A percentile compares a stretch with the other conserved stretches of the same genome.
phyloP scores from a whole-genome alignment of 2,797 vertebrate genomes.

The Chrysocyon brachyurus region DNA sequence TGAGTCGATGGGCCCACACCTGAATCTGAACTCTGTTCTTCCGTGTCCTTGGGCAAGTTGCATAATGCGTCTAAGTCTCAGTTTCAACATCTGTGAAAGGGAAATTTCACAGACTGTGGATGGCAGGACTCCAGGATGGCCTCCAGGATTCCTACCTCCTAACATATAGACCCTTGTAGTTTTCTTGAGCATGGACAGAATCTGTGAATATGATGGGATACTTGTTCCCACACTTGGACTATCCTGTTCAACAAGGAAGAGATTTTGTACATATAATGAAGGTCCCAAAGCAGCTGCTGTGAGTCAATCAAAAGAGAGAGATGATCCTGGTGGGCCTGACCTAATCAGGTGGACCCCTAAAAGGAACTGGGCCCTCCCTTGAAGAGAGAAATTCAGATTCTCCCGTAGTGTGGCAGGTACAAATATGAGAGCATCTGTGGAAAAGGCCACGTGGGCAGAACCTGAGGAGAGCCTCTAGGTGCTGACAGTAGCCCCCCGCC shows the following conservation, averaged over 20 bases:
- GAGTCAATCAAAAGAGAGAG: neutral
- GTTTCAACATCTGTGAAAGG: neutral
- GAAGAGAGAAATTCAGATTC: neutral
- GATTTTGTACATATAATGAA: neutral
- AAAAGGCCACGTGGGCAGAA: neutral
- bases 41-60: neutral
- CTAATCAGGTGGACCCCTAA: neutral
- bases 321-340: neutral
- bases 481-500: neutral
- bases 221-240: neutral
- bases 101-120: neutral
- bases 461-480: neutral
- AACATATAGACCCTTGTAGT: fast-evolving
- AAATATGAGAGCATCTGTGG: neutral
- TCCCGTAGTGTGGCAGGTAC: neutral
- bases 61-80: neutral
- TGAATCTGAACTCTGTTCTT: neutral
- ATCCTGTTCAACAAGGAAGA: neutral
- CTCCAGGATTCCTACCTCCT: neutral
- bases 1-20: neutral
- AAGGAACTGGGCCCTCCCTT: neutral
- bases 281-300: neutral
- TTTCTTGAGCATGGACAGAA: neutral
- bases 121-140: neutral
- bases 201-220: neutral